phyloP scores from a whole-genome alignment of 2,888 invertebrate species.

The Thelaira solivaga region DNA sequence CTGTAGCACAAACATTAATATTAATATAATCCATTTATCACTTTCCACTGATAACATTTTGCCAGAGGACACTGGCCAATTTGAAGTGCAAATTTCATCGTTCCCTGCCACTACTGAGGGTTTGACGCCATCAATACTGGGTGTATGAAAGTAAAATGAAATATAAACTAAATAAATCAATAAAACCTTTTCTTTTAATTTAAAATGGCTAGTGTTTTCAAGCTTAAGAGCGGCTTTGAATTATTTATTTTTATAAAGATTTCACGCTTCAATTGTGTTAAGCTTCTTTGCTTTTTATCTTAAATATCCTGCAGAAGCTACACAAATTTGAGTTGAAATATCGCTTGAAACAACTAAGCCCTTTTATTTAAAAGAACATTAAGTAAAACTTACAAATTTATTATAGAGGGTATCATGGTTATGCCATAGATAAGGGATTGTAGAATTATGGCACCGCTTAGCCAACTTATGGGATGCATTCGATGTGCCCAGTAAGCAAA shows the following conservation, averaged over 20 bases:
- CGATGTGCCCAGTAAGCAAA: conserved; percentile 80
- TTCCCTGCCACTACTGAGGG: conserved; percentile 60
- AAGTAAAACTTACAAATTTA: conserved; percentile 75
- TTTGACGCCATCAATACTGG: conserved; percentile 66
- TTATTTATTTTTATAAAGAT: no score
- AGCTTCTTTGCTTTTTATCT: no score
- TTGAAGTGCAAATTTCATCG: conserved; percentile 68
- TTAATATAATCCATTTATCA: conserved; percentile 75
- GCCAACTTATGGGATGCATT: conserved; percentile 80
- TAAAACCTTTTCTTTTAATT: not conserved
- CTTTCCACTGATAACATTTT: conserved; percentile 65
- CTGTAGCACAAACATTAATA: conserved; percentile 78
- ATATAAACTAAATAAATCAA: not conserved
- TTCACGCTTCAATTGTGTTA: no score
- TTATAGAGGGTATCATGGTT: conserved; percentile 79
- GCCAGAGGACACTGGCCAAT: conserved; percentile 63
- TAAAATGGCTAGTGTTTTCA: no score
- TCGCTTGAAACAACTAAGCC: no score
- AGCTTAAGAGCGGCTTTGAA: no score
- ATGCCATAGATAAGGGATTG: conserved; percentile 78
- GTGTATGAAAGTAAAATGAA: not conserved
- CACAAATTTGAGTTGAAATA: no score
- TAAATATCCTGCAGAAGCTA: no score
- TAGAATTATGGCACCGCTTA: conserved; percentile 79
- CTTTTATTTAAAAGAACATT: no score